Evolutionary conservation across 2,797 vertebrate genomes (phyloP).

Genomic region (Xenopus petersii): DNA sequence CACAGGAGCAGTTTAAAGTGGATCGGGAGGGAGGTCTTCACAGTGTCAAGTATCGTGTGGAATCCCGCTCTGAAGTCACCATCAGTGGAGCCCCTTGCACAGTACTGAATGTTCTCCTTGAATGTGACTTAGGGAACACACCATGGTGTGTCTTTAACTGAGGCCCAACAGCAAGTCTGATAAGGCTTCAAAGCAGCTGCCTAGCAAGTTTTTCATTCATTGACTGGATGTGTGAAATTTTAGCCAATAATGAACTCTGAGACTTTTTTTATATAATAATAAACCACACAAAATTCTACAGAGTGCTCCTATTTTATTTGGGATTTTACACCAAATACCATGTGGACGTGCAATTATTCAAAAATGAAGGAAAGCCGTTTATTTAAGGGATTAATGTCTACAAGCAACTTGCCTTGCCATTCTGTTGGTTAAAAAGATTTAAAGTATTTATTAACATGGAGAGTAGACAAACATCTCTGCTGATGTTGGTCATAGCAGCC

Average conservation of each 20-base stretch:
- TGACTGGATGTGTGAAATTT: neutral
- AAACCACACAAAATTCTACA: slow-evolving; percentile 12
- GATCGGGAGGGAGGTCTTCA: slow-evolving; percentile 87
- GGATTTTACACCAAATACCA: neutral
- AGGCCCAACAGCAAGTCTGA: neutral
- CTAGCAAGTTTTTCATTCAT: neutral
- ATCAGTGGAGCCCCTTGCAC: slow-evolving; percentile 87
- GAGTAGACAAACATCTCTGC: too few relatives aligned
- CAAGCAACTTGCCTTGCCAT: too few relatives aligned
- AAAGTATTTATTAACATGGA: too few relatives aligned
- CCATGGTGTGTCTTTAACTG: slow-evolving; percentile 89
- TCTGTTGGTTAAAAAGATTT: too few relatives aligned
- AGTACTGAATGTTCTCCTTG: slow-evolving; percentile 80
- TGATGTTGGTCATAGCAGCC: too few relatives aligned
- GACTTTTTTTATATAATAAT: slow-evolving; percentile 46
- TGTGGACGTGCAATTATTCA: neutral
- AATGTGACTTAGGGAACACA: slow-evolving; percentile 81
- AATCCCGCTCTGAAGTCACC: slow-evolving; percentile 78
- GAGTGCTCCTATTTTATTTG: neutral
- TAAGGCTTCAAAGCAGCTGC: neutral
- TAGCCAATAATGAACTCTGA: slow-evolving; percentile 20
- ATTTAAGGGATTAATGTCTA: too few relatives aligned
- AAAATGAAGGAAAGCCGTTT: too few relatives aligned
- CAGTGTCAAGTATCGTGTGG: slow-evolving; percentile 81
- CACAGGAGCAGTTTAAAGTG: slow-evolving; percentile 93